Evolutionary conservation across 2,797 vertebrate genomes (phyloP).

Genomic region (Anabacerthia variegaticeps): DNA sequence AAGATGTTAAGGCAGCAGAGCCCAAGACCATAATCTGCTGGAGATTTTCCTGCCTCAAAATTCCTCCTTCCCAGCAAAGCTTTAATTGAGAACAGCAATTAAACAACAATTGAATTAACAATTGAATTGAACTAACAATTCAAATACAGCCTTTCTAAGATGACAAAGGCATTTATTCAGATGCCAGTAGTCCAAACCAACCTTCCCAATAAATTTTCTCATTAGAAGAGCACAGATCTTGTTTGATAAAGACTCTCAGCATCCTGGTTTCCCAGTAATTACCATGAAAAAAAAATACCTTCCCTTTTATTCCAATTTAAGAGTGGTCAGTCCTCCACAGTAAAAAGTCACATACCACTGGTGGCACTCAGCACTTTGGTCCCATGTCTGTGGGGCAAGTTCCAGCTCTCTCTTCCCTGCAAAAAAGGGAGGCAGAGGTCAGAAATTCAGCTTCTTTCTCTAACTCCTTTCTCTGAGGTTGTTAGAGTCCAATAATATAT

Average conservation of each 20-base stretch:
- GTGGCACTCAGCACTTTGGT: slow-evolving; percentile 85
- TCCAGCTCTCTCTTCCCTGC: slow-evolving; percentile 87
- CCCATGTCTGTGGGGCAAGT: slow-evolving; percentile 80
- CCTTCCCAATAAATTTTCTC: background rate
- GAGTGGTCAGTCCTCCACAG: background rate
- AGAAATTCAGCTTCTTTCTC: background rate
- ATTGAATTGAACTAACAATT: background rate
- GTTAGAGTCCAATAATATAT: background rate
- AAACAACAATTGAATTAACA: too few relatives aligned
- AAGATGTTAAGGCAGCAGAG: background rate
- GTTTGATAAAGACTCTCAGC: background rate
- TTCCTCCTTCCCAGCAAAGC: background rate
- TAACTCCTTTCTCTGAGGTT: background rate
- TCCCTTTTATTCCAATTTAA: background rate
- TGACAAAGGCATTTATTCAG: background rate
- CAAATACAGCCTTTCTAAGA: background rate
- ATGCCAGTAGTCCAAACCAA: background rate
- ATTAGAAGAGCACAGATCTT: background rate
- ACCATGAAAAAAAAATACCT: background rate
- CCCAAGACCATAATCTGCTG: background rate
- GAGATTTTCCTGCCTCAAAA: background rate
- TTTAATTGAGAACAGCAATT: background rate
- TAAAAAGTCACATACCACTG: slow-evolving; percentile 84
- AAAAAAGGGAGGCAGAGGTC: background rate
- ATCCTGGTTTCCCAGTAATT: background rate